These are phyloP conservation scores for Troglohyphantes excavatus DNA, from an alignment of 2,888 invertebrate genomes.

Conservation along the genomic window DNA sequence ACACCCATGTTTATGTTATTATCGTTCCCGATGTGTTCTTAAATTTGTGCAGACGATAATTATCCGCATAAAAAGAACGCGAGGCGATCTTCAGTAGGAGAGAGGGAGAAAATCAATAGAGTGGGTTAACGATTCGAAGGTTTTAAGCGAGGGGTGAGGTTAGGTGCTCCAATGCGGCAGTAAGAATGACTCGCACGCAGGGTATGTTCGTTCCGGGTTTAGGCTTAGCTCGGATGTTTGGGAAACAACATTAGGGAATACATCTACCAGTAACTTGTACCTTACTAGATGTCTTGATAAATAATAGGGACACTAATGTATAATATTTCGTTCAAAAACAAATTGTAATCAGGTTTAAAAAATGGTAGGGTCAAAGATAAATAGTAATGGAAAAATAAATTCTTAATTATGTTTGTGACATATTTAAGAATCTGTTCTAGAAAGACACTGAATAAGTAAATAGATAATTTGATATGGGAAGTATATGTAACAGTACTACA, in stretches of 20 bases:
- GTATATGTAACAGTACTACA: too few species aligned
- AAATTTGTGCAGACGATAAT: background rate
- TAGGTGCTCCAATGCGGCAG: slow-evolving; percentile 66
- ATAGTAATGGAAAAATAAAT: too few species aligned
- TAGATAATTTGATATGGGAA: too few species aligned
- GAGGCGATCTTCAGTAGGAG: background rate
- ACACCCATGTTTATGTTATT: slow-evolving; percentile 42
- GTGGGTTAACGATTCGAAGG: slow-evolving; percentile 46
- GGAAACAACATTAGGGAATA: background rate
- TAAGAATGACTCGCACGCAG: slow-evolving; percentile 33
- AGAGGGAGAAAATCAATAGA: slow-evolving; percentile 39
- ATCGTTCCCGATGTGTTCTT: background rate
- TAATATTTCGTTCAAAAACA: too few species aligned
- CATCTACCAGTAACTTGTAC: background rate
- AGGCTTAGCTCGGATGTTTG: slow-evolving; percentile 49
- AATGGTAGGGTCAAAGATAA: too few species aligned
- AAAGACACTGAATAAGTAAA: too few species aligned
- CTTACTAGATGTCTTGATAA: too few species aligned
- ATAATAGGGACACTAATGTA: too few species aligned
- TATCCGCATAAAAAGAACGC: background rate
- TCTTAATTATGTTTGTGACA: too few species aligned
- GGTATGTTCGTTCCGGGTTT: slow-evolving; percentile 16
- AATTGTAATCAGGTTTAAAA: too few species aligned
- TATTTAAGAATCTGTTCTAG: too few species aligned
- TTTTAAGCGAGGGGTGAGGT: slow-evolving; percentile 47